Evolutionary conservation across 1,140 invertebrate genomes (phyloP).

Genomic region (Hermetia illucens): DNA sequence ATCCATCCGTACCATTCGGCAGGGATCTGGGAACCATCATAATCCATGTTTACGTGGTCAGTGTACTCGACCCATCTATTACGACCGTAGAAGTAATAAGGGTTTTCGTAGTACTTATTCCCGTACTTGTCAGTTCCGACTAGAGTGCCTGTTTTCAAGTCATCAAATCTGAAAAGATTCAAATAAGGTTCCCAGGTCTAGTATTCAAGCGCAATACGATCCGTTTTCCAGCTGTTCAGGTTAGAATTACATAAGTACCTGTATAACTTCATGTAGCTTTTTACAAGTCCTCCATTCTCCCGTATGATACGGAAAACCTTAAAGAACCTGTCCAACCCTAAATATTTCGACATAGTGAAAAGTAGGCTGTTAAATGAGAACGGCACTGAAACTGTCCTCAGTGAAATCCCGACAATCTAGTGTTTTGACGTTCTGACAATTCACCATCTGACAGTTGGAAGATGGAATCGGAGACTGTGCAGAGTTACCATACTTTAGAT

Average conservation of each 20-base stretch:
- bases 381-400: not conserved
- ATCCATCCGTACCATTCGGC: constrained; percentile 85
- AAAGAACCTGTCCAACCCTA: constrained; percentile 59
- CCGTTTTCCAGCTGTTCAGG: constrained; percentile 7
- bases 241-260: constrained; percentile 47
- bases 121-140: constrained; percentile 93
- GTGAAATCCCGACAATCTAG: not conserved
- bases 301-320: constrained; percentile 52
- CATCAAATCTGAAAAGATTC: constrained; percentile 56
- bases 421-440: not conserved
- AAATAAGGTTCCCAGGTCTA: constrained; percentile 17
- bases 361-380: constrained; percentile 1
- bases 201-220: constrained; percentile 8
- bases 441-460: constrained; percentile 10
- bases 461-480: constrained; percentile 14
- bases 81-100: constrained; percentile 72
- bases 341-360: constrained; percentile 39
- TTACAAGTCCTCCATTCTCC: constrained; percentile 62
- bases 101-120: constrained; percentile 94
- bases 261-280: constrained; percentile 53
- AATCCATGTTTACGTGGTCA: constrained; percentile 58
- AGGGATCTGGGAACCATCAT: constrained; percentile 87
- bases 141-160: constrained; percentile 67
- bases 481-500: constrained; percentile 9
- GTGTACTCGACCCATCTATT: constrained; percentile 91